Percentiles rank a stretch among this genome's conserved stretches.
Conservation (phyloP, 1,140 invertebrate species). For the Drosophila setifemur region DNA sequence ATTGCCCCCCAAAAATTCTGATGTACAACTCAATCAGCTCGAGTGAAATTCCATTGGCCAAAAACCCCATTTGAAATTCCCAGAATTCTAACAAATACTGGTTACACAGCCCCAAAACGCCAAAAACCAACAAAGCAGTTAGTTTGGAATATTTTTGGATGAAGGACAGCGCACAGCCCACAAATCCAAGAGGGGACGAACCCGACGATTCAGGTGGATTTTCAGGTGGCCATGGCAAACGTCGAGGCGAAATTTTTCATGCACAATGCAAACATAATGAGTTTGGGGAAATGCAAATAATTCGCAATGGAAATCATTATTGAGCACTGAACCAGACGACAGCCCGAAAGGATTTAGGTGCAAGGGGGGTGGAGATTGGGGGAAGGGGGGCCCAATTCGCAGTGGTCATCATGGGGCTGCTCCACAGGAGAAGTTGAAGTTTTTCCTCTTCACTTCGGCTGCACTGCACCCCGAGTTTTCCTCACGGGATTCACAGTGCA, state of each 20-base stretch:
- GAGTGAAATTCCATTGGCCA: conserved; percentile 44
- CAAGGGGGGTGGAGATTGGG: background rate
- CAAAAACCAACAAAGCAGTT: conserved; percentile 22
- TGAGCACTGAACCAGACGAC: conserved; percentile 65
- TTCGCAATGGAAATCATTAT: conserved; percentile 75
- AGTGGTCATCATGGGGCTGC: conserved; percentile 41
- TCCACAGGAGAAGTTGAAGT: conserved; percentile 14
- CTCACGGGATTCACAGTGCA: conserved; percentile 7
- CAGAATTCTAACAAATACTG: conserved; percentile 5
- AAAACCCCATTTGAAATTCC: conserved; percentile 32
- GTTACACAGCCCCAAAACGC: background rate
- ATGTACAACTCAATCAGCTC: conserved; percentile 32
- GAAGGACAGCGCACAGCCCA: background rate
- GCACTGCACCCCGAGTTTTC: conserved; percentile 20
- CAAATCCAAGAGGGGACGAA: background rate
- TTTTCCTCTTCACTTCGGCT: conserved; percentile 9
- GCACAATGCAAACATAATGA: conserved; percentile 73
- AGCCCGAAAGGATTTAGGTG: background rate
- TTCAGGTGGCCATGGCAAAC: conserved; percentile 6
- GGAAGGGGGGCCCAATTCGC: conserved; percentile 8
- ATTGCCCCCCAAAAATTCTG: conserved; percentile 1
- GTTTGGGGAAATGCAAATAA: conserved; percentile 74
- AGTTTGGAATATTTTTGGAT: conserved; percentile 4
- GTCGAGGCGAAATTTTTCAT: conserved; percentile 51
- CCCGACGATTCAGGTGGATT: conserved; percentile 25